phyloP scores from a whole-genome alignment of 2,888 invertebrate genomes.

The Cloeon dipterum region DNA sequence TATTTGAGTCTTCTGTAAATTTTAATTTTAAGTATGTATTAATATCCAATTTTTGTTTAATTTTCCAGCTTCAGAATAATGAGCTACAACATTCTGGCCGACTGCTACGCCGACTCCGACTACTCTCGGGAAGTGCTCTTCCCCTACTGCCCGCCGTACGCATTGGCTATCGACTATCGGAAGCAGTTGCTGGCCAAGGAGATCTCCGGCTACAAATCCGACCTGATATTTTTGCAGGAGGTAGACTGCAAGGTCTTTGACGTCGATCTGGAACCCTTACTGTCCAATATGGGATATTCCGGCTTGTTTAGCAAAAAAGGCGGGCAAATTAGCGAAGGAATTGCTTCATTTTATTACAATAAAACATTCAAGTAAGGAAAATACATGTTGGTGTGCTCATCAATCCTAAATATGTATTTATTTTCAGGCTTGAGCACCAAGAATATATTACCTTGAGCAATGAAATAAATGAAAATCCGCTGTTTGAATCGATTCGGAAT shows the following conservation, averaged over 20 bases:
- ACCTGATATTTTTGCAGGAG: conserved; percentile 82
- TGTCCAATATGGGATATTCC: conserved; percentile 28
- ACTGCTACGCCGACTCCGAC: conserved; percentile 73
- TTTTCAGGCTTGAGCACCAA: conserved; percentile 26
- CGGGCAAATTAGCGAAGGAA: conserved; percentile 51
- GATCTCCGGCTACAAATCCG: conserved; percentile 67
- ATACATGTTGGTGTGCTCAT: neutral
- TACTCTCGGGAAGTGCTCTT: conserved; percentile 45
- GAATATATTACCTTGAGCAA: conserved; percentile 33
- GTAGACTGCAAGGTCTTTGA: conserved; percentile 61
- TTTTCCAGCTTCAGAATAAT: conserved; percentile 49
- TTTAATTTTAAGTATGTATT: neutral
- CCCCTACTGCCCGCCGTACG: conserved; percentile 66
- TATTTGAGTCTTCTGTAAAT: neutral
- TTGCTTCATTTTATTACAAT: conserved; percentile 50
- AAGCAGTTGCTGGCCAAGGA: conserved; percentile 70
- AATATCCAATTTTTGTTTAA: conserved; percentile 8
- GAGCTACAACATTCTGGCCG: conserved; percentile 78
- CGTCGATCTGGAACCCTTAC: conserved; percentile 33
- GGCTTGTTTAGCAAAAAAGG: conserved; percentile 49
- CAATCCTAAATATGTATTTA: neutral
- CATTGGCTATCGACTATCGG: conserved; percentile 61
- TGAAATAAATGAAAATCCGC: conserved; percentile 24
- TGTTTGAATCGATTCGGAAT: conserved; percentile 33
- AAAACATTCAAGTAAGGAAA: conserved; percentile 40